phyloP scores from a whole-genome alignment of 2,113 vertebrate species.

The Urocitellus parryii region DNA sequence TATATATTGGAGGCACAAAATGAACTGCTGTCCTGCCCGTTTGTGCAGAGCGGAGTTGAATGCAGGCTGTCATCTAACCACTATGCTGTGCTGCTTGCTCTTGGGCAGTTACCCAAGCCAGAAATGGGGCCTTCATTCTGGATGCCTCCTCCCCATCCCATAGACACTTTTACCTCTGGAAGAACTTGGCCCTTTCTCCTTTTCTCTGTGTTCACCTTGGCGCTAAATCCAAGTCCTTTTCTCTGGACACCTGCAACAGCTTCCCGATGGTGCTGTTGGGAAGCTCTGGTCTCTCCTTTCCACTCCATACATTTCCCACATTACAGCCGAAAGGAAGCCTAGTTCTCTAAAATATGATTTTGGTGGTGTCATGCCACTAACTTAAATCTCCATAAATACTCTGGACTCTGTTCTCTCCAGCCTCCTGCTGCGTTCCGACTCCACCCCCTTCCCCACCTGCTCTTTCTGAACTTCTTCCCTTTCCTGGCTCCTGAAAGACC shows the following conservation, averaged over 20 bases:
- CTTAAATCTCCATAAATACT: background rate
- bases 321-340: background rate
- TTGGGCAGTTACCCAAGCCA: background rate
- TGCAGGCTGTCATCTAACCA: background rate
- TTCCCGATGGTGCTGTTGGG: background rate
- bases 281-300: background rate
- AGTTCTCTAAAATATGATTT: background rate
- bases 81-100: background rate
- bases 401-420: background rate
- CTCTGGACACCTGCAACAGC: background rate
- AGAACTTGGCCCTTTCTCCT: background rate
- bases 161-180: background rate
- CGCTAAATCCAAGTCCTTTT: background rate
- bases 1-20: background rate
- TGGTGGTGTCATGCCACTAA: background rate
- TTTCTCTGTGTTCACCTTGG: background rate
- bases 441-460: rapidly evolving
- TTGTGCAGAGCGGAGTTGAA: background rate
- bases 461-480: background rate
- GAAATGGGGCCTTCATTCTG: background rate
- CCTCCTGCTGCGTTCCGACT: background rate
- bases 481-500: background rate
- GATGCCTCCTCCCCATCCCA: background rate
- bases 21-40: background rate
- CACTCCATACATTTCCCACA: background rate